Evolutionary conservation across 2,113 vertebrate genomes (phyloP).

Genomic region (Lagopus muta): DNA sequence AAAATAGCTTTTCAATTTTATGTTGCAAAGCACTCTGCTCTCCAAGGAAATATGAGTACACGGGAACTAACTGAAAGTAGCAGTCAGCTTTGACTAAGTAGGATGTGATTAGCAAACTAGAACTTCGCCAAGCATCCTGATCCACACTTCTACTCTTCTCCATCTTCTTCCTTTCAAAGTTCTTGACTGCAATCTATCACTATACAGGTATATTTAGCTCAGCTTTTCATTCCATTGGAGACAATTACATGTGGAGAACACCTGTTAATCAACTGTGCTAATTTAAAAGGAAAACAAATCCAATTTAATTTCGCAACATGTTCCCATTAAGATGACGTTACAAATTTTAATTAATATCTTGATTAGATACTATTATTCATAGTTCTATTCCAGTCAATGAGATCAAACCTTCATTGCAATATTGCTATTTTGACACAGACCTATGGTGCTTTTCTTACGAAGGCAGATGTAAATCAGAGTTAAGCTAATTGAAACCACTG

Average conservation of each 20-base stretch:
- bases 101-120: slow-evolving; percentile 32
- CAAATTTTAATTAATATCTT: slow-evolving; percentile 70
- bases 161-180: slow-evolving; percentile 3
- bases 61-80: slow-evolving; percentile 32
- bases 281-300: slow-evolving; percentile 44
- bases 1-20: slow-evolving; percentile 24
- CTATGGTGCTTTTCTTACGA: neutral
- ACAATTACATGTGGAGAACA: slow-evolving; percentile 60
- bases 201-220: slow-evolving; percentile 7
- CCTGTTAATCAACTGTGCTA: slow-evolving; percentile 60
- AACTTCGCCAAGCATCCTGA: slow-evolving; percentile 28
- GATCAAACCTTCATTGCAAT: neutral
- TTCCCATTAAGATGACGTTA: slow-evolving; percentile 52
- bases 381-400: neutral
- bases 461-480: neutral
- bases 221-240: slow-evolving; percentile 29
- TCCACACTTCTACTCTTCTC: slow-evolving; percentile 11
- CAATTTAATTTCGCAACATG: slow-evolving; percentile 39
- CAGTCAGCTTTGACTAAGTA: slow-evolving; percentile 23
- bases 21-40: neutral
- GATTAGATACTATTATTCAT: slow-evolving; percentile 53
- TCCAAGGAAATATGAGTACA: slow-evolving; percentile 25
- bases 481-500: slow-evolving; percentile 25
- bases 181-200: neutral
- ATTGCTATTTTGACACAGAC: slow-evolving; percentile 13